These are phyloP conservation scores for Napeogenes sylphis DNA, from an alignment of 2,888 invertebrate species.

Conservation along the genomic window DNA sequence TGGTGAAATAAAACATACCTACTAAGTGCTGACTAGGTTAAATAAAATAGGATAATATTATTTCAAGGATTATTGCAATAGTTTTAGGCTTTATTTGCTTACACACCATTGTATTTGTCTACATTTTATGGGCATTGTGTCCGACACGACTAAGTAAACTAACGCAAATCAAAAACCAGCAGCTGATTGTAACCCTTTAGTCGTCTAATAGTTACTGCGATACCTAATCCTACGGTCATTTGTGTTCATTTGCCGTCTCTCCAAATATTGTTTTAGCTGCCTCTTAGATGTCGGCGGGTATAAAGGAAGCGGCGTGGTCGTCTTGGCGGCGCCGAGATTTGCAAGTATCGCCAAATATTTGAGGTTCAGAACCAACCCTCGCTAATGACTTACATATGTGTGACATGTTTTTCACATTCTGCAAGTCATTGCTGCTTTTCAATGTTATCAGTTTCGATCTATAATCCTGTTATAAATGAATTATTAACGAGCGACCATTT, in stretches of 20 bases:
- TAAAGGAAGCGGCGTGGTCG: conserved; percentile 37
- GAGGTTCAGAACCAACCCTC: conserved; percentile 49
- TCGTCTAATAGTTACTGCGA: conserved; percentile 34
- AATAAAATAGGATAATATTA: not conserved
- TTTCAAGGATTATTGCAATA: not conserved
- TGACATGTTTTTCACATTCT: conserved; percentile 43
- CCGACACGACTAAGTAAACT: conserved; percentile 12
- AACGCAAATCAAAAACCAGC: conserved; percentile 23
- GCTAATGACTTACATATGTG: conserved; percentile 75
- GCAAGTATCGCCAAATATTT: conserved; percentile 71
- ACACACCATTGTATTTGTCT: conserved; percentile 12
- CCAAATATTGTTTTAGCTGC: conserved; percentile 71
- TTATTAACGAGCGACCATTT: conserved; percentile 20
- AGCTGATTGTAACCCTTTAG: conserved; percentile 30
- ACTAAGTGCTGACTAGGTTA: no score
- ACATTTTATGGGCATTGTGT: conserved; percentile 13
- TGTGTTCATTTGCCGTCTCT: conserved; percentile 69
- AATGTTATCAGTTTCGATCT: conserved; percentile 16
- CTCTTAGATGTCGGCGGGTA: no score
- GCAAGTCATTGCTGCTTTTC: conserved; percentile 15
- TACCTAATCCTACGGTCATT: conserved; percentile 72
- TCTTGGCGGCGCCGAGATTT: conserved; percentile 63
- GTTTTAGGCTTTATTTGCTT: not conserved
- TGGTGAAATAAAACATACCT: no score
- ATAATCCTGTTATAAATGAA: conserved; percentile 22